These are phyloP conservation scores for Podilymbus podiceps DNA, from an alignment of 2,113 vertebrate species.

Conservation along the genomic window DNA sequence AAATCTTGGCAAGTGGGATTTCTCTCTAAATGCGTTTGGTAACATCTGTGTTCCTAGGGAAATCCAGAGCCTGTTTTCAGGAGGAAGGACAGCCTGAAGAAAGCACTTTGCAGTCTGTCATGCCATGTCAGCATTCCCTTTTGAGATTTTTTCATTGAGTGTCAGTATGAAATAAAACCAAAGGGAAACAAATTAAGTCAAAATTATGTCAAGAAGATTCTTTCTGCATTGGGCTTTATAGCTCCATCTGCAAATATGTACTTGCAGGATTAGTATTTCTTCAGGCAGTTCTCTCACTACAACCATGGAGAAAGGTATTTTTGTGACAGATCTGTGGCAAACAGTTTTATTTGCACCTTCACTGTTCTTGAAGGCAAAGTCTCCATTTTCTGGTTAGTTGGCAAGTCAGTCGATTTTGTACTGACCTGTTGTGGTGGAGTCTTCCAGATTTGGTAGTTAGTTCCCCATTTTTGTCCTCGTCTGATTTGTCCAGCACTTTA, in stretches of 20 bases:
- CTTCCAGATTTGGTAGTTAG: not conserved
- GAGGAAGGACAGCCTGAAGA: not conserved
- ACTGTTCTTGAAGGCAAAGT: not conserved
- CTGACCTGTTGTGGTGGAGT: accelerated
- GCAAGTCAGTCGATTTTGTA: accelerated
- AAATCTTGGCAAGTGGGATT: not conserved
- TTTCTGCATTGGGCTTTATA: not conserved
- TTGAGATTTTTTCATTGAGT: not conserved
- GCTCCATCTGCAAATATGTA: not conserved
- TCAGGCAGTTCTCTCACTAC: not conserved
- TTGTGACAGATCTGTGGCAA: not conserved
- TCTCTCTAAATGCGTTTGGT: not conserved
- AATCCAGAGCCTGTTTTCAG: not conserved
- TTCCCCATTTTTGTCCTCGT: accelerated
- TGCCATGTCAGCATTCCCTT: not conserved
- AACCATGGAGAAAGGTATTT: not conserved
- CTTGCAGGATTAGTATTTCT: not conserved
- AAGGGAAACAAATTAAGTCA: not conserved
- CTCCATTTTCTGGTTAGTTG: not conserved
- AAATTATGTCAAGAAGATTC: not conserved
- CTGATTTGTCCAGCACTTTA: not conserved
- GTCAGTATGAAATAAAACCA: not conserved
- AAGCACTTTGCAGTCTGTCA: not conserved
- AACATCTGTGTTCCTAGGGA: not conserved
- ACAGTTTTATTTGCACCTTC: not conserved